Base-by-base conservation (phyloP, 2,113 vertebrate species). In the Vulpes ferrilata region DNA sequence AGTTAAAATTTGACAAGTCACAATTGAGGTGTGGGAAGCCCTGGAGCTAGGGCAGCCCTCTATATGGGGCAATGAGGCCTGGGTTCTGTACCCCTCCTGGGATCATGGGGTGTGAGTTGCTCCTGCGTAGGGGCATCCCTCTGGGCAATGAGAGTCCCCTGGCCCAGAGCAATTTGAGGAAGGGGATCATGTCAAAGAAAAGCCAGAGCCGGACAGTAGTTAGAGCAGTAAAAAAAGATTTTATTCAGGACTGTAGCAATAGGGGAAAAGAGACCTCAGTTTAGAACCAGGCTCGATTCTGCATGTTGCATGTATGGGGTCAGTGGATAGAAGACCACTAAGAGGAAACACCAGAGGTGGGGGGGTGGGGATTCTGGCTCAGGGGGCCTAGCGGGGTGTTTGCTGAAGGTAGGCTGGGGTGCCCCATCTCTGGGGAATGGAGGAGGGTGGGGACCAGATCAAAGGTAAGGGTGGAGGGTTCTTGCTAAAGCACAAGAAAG, bases 11-110 rank as follows among this genome's bases (percentile, higher is more conserved):
- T 13, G 7, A 8, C 19, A n/a, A 16, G 27, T 9, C 27, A 35
- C 15, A 27, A 3, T 0, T 0, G 88, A 67, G 89, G 62, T n/a
- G 1, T 4, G n/a, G 35, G 76, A n/a, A 48, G n/a, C 25, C 16
- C 64, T 57, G 76, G 20, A 15, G 1, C 20, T 12, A 20, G 1
- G 20, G 27, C 53, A 55, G 35, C 13, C 27, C 38, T 38, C 16
- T 51, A 27, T 15, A 3, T 0, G 55, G 22, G 38, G 19, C 53
- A 59, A 11, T 0, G 20, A 8, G 64, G 35, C 51, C 2, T 1
- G 19, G 64, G 7, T 57, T 35, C 55, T 51, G 3, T 35, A 32
- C 15, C 22, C 55, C 11, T 53, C 11, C 57, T 74, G 10, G 11
- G 43, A 10, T 84, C 57, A 30, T 0, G 51, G 48, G 38, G 55